phyloP scores from a whole-genome alignment of 2,113 vertebrate genomes.

The Vireo altiloquus region DNA sequence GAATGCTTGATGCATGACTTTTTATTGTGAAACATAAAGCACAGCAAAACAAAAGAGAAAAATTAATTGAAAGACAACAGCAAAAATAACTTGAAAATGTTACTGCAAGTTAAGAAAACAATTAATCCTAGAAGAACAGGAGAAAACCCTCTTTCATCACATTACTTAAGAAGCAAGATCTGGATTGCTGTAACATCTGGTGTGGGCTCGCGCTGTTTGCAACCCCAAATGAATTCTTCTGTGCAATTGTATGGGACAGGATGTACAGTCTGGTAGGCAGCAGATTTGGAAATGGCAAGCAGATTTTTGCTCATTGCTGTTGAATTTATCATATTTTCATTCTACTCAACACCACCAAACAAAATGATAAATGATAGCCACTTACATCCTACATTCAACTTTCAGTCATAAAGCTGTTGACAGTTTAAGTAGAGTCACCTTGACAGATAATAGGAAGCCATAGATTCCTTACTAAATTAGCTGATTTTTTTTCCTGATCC shows the following conservation, averaged over 20 bases:
- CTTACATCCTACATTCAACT: not conserved
- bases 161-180: not conserved
- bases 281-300: not conserved
- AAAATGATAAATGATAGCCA: not conserved
- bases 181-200: not conserved
- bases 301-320: not conserved
- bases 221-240: not conserved
- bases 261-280: not conserved
- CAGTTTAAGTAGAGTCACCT: not conserved
- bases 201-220: not conserved
- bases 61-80: not conserved
- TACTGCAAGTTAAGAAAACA: not conserved
- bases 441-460: not conserved
- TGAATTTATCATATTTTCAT: not conserved
- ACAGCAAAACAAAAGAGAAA: not conserved
- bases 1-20: not conserved
- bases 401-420: not conserved
- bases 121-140: not conserved
- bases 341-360: not conserved
- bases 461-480: not conserved
- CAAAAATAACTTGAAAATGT: not conserved
- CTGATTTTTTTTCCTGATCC: not conserved
- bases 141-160: accelerated
- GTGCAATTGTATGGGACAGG: not conserved
- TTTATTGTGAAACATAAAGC: not conserved